Evolutionary conservation across 64 coral and sea anemone species (phyloP), one percentile per base, ranked within the genome.

Genomic region (Montipora foliosa): DNA sequence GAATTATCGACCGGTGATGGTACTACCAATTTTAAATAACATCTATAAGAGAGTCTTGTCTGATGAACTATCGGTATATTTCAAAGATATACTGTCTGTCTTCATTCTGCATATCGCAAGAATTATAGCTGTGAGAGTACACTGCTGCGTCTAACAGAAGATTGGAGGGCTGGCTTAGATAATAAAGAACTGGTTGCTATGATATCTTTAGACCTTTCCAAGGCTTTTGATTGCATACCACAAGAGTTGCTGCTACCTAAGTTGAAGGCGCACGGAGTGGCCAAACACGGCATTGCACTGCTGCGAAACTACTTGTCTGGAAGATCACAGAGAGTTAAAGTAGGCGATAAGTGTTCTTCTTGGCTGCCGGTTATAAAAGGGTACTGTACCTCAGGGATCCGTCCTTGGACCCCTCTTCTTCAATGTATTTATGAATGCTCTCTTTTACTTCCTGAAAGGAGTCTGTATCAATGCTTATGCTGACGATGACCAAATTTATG

Each of bases 41-140:
- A 79, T 90, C 88, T 79, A 67, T 67, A 25, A 79, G 25, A 90
- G 57, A 90, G 44, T 90, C 74, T 90, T 90, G 58, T 90, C 22
- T 22, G 22, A 22, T 22, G 22, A 22, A 22, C 22, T 22, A 22
- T 22, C 22, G 22, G 22, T 22, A 22, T 22, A 22, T 22, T 22
- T 22, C 22, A 22, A 22, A 22, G 22, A 22, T 22, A 22, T 22
- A 22, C 22, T 22, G 22, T 22, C 22, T 22, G 22, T 22, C 22
- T 22, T 22, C 22, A 22, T 22, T 22, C 22, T 22, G 22, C 22
- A 22, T 22, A 22, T 22, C 22, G 22, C 22, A 22, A 22, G 22
- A 22, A 22, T 22, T 22, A 22, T 22, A 22, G 22, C 22, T 22
- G 22, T 22, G 22, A 22, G 22, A 22, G 22, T 22, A 22, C 22